Evolutionary conservation across 2,113 vertebrate genomes (phyloP).

Genomic region (Glaucomys volans): DNA sequence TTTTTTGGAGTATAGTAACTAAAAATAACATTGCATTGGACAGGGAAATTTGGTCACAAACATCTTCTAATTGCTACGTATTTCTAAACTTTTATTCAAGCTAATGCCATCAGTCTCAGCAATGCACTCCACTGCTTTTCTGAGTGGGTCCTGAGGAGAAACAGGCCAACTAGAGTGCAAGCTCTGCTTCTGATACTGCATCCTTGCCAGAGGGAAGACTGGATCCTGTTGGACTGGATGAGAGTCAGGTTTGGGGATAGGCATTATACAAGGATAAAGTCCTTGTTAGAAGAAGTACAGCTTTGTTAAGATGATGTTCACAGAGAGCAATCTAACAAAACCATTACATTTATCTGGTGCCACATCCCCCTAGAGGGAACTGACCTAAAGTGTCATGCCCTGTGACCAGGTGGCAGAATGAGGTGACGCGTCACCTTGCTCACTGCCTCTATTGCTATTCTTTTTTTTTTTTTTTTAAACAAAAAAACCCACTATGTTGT

Average conservation of each 20-base stretch:
- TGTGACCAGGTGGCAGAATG: neutral
- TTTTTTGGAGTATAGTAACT: neutral
- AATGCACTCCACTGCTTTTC: neutral
- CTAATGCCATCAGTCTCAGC: neutral
- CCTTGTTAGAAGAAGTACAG: neutral
- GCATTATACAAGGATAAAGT: neutral
- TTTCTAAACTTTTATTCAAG: neutral
- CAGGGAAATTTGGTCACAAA: neutral
- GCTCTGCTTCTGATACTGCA: neutral
- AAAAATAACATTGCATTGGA: conserved; percentile 8
- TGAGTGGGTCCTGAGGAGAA: neutral
- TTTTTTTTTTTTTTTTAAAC: neutral
- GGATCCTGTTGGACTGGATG: neutral
- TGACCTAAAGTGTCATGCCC: neutral
- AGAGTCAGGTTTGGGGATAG: neutral
- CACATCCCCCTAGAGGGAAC: neutral
- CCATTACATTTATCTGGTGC: neutral
- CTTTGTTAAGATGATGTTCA: neutral
- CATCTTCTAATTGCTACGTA: neutral
- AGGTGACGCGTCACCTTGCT: neutral
- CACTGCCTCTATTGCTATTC: neutral
- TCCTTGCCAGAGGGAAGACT: neutral
- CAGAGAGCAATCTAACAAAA: neutral
- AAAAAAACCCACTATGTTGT: neutral
- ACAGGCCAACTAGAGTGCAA: neutral